These are phyloP conservation scores for Verasper variegatus DNA, from an alignment of 2,113 vertebrate species.

Conservation along the genomic window DNA sequence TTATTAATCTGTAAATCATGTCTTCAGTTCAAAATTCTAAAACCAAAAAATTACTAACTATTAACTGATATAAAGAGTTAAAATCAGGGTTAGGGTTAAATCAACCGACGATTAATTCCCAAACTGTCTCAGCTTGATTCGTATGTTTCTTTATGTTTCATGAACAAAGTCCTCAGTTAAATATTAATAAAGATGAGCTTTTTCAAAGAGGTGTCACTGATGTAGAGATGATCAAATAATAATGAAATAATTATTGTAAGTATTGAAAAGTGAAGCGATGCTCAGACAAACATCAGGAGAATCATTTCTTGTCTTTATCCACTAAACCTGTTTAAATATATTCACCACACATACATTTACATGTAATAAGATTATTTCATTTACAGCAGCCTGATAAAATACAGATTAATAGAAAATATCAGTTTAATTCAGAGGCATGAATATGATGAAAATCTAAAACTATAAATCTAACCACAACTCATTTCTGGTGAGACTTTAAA, in stretches of 20 bases:
- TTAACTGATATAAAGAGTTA: too few relatives aligned
- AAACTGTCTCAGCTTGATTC: too few relatives aligned
- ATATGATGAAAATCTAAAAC: conserved; percentile 2
- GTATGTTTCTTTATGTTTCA: too few relatives aligned
- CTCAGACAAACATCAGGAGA: conserved; percentile 1
- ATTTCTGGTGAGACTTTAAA: conserved; percentile 67
- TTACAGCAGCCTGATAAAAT: conserved; percentile 47
- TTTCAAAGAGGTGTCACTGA: too few relatives aligned
- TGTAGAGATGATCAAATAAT: not conserved
- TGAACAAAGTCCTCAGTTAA: too few relatives aligned
- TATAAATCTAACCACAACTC: conserved; percentile 57
- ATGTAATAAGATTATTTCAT: conserved; percentile 40
- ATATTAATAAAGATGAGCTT: not conserved
- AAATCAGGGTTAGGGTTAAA: too few relatives aligned
- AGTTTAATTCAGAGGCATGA: conserved; percentile 35
- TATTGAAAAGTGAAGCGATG: not conserved
- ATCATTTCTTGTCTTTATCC: conserved; percentile 27
- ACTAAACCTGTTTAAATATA: conserved; percentile 24
- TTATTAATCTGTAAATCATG: too few relatives aligned
- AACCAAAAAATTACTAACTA: too few relatives aligned
- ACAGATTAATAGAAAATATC: conserved; percentile 51
- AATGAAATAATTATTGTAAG: not conserved
- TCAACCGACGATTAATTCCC: too few relatives aligned
- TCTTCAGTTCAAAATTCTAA: too few relatives aligned
- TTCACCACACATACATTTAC: not conserved